Conservation (phyloP, 2,797 vertebrate genomes). For the Coregonus ussuriensis region DNA sequence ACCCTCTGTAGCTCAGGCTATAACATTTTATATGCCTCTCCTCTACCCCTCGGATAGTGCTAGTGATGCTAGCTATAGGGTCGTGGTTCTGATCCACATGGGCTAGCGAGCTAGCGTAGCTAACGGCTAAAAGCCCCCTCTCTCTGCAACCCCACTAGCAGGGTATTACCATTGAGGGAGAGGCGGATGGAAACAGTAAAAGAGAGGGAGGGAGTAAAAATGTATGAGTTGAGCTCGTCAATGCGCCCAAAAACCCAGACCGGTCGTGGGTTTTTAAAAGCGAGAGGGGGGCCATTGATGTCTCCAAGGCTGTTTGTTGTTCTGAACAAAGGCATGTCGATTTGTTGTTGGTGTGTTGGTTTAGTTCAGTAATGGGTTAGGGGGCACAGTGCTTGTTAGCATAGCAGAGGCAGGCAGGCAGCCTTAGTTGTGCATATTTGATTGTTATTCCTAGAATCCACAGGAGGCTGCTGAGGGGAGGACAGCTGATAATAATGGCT, state of each 20-base stretch:
- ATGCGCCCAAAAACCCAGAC: conserved; percentile 2
- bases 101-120: conserved; percentile 44
- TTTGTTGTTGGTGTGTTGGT: conserved; percentile 1
- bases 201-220: conserved; percentile 56
- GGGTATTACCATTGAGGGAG: conserved; percentile 61
- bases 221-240: conserved; percentile 64
- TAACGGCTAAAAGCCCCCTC: conserved; percentile 63
- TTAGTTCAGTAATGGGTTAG: not conserved
- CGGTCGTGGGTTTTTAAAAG: conserved; percentile 27
- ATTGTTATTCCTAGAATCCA: not conserved
- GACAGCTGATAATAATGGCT: no score
- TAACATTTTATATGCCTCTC: not conserved
- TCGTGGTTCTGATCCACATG: conserved; percentile 44
- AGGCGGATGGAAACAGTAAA: conserved; percentile 45
- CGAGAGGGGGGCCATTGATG: conserved; percentile 32
- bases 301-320: conserved; percentile 36
- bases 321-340: conserved; percentile 17
- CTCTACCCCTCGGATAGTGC: not conserved
- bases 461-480: no score
- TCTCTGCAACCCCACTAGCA: conserved; percentile 44
- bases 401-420: not conserved
- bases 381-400: conserved; percentile 2
- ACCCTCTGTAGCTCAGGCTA: no score
- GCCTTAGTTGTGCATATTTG: not conserved
- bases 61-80: conserved; percentile 6